Evolutionary conservation across 2,797 vertebrate genomes (phyloP).

Genomic region (Phrynocephalus forsythii): DNA sequence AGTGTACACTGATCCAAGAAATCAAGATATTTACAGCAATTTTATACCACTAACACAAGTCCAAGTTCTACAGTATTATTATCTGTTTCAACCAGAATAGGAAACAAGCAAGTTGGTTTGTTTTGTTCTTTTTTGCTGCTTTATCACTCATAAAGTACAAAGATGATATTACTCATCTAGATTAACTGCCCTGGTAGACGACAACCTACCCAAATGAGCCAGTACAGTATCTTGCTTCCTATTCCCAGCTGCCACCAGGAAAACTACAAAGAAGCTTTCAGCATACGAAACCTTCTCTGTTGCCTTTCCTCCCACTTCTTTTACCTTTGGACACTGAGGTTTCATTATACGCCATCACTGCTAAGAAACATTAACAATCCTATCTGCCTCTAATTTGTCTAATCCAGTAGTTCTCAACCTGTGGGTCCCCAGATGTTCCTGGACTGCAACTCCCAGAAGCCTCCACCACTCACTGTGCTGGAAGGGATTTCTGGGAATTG

Average conservation of each 20-base stretch:
- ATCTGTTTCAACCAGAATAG: constrained; percentile 10
- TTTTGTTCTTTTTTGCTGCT: background rate
- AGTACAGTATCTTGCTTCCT: background rate
- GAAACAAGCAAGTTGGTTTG: constrained; percentile 20
- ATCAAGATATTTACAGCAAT: background rate
- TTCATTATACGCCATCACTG: background rate
- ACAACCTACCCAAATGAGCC: background rate
- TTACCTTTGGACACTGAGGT: too few species aligned
- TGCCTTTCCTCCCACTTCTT: background rate
- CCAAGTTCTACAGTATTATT: background rate
- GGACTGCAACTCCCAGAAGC: too few species aligned
- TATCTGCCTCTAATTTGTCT: background rate
- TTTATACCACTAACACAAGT: background rate
- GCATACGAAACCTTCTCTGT: background rate
- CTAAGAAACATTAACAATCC: too few species aligned
- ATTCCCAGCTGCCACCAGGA: background rate
- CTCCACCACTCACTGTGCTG: too few species aligned
- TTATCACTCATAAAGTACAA: background rate
- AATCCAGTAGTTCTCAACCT: too few species aligned
- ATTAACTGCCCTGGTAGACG: background rate
- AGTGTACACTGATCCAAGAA: background rate
- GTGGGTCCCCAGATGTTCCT: too few species aligned
- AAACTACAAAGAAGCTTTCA: background rate
- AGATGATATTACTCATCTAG: background rate
- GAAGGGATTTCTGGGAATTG: too few species aligned